phyloP scores from a whole-genome alignment of 2,797 vertebrate species.

The Bovichtus variegatus region DNA sequence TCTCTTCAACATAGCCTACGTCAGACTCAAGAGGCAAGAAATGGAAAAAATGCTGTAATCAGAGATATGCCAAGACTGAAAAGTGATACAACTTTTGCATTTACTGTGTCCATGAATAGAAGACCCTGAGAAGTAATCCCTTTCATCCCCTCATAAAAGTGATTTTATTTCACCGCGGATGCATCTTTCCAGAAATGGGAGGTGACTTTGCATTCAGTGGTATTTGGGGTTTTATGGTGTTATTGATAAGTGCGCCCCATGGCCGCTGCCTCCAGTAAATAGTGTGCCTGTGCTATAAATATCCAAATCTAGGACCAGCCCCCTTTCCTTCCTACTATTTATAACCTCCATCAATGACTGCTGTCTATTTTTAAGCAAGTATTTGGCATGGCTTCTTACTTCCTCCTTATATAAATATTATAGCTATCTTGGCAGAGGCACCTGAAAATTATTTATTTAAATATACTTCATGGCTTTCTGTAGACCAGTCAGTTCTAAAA shows the following conservation, averaged over 20 bases:
- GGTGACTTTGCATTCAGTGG: constrained; percentile 47
- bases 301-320: constrained; percentile 63
- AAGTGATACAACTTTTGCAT: constrained; percentile 75
- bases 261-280: constrained; percentile 65
- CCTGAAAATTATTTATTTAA: constrained; percentile 44
- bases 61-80: constrained; percentile 69
- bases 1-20: constrained; percentile 16
- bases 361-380: constrained; percentile 76
- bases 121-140: constrained; percentile 61
- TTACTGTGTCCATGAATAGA: constrained; percentile 77
- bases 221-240: constrained; percentile 74
- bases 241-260: constrained; percentile 74
- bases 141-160: constrained; percentile 78
- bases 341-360: constrained; percentile 79
- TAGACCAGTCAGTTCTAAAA: constrained; percentile 17
- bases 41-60: constrained; percentile 50
- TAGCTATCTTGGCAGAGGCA: constrained; percentile 52
- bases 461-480: constrained; percentile 30
- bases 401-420: constrained; percentile 66
- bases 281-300: constrained; percentile 77
- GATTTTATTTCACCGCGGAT: constrained; percentile 79
- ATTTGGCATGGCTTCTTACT: constrained; percentile 68
- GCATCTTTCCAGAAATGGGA: constrained; percentile 68
- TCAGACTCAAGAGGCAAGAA: constrained; percentile 42
- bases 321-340: constrained; percentile 79